Base-by-base conservation (phyloP, 1,140 invertebrate genomes). In the Sinonovacula constricta region DNA sequence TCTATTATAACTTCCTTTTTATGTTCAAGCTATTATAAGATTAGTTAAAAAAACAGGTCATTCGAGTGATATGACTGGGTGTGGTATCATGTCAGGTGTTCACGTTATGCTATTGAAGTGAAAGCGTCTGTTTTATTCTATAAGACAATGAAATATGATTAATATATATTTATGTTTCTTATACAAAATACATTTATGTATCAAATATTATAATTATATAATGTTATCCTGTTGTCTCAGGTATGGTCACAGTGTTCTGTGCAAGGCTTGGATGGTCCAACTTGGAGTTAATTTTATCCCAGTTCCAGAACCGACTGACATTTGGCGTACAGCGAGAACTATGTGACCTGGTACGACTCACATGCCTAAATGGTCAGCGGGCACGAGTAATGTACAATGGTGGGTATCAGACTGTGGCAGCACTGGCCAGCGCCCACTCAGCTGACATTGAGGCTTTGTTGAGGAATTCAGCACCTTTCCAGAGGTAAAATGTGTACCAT, bases 261-360 rank as follows among this genome's bases (percentile, higher is more conserved):
- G 94, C 94, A 83, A 94, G 97, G 60, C 91, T 99, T n/a, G 96
- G 97, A 2, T 99, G 98, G 98, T 93, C 93, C 67, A 97, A 95
- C 86, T 92, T 99, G 70, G 96, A 98, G 90, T 91, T 98, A 34
- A 91, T 99, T 2, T 93, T 99, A 15, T 94, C 94, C 4, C 96
- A 98, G 90, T 99, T 99, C 91, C 96, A 98, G 92, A 94, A 95
- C 82, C 94, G 98, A 22, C 92, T 99, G 28, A 95, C 97, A 83
- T 99, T 99, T 92, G 98, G 98, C 14, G 95, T 99, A 34, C 95
- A 97, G 83, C 93, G 95, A 59, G 98, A 99, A 88, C 92, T 99
- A 5, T 93, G 98, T 71, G 97, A 99, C 88, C 92, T 99, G 45
- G 95, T 99, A 91, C 93, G 95, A 79, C 91, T 99, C 39, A 93